These are phyloP conservation scores for Sinohyriopsis cumingii DNA, from an alignment of 2,888 invertebrate genomes.

Conservation along the genomic window DNA sequence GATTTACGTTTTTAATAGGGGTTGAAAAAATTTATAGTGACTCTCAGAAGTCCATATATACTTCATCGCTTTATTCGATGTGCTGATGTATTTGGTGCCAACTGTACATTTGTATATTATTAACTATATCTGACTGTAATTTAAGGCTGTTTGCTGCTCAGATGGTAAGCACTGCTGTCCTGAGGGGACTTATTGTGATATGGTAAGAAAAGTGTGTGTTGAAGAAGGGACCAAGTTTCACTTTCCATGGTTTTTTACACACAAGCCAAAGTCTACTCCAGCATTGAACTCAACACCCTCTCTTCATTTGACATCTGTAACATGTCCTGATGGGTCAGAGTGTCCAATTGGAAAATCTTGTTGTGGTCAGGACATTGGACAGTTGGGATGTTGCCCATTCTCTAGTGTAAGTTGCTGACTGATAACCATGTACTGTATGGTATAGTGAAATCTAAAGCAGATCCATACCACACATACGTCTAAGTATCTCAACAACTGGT, in stretches of 20 bases:
- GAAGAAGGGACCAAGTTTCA: conserved; percentile 10
- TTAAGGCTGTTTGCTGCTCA: conserved; percentile 58
- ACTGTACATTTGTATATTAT: too few relatives aligned
- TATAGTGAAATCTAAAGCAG: too few relatives aligned
- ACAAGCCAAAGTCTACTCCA: conserved; percentile 13
- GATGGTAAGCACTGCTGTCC: conserved; percentile 66
- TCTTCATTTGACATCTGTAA: conserved; percentile 15
- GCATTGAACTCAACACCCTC: conserved; percentile 24
- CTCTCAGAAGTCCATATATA: too few relatives aligned
- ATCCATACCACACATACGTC: too few relatives aligned
- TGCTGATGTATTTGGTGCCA: too few relatives aligned
- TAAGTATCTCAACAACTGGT: too few relatives aligned
- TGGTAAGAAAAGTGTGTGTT: conserved; percentile 14
- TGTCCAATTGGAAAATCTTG: conserved; percentile 60
- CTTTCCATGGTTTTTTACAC: conserved; percentile 12
- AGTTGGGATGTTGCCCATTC: conserved; percentile 66
- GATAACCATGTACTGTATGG: too few relatives aligned
- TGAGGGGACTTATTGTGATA: conserved; percentile 46
- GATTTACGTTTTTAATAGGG: too few relatives aligned
- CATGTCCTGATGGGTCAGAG: conserved; percentile 37
- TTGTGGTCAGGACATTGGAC: conserved; percentile 47
- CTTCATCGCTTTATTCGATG: too few relatives aligned
- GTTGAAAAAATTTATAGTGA: too few relatives aligned
- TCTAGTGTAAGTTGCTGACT: conserved; percentile 40
- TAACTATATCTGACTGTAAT: too few relatives aligned